Conservation (phyloP, 1,140 invertebrate genomes). For the Neuroterus valhalla region DNA sequence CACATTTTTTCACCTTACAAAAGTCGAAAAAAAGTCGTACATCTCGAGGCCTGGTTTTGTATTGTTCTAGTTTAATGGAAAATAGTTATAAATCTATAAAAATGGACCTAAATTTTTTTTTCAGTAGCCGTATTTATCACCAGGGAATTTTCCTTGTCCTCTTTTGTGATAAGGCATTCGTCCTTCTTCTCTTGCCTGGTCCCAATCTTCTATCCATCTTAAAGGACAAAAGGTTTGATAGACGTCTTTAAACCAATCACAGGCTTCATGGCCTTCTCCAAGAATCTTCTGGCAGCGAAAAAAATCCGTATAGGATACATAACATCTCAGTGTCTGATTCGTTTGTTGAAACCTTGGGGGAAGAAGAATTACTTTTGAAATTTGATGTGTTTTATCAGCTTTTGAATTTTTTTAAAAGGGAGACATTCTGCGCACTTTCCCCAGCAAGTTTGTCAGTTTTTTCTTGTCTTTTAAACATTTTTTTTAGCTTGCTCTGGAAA, state of each 20-base stretch:
- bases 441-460: too few relatives aligned
- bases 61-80: too few relatives aligned
- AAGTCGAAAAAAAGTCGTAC: too few relatives aligned
- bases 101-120: slow-evolving; percentile 18
- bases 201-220: slow-evolving; percentile 62
- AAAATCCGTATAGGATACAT: slow-evolving; percentile 68
- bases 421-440: too few relatives aligned
- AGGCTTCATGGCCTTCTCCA: slow-evolving; percentile 59
- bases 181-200: slow-evolving; percentile 51
- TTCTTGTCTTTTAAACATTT: too few relatives aligned
- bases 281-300: slow-evolving; percentile 66
- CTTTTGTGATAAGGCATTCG: slow-evolving; percentile 56
- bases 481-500: too few relatives aligned
- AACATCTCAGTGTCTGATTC: slow-evolving; percentile 68
- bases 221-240: slow-evolving; percentile 62
- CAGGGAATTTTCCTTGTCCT: slow-evolving; percentile 52
- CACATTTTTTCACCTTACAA: too few relatives aligned
- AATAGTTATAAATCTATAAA: neutral
- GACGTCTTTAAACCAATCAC: slow-evolving; percentile 65
- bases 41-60: too few relatives aligned
- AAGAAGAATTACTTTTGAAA: slow-evolving; percentile 21
- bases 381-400: slow-evolving; percentile 1
- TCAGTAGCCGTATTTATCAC: slow-evolving; percentile 52
- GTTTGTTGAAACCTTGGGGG: slow-evolving; percentile 70
- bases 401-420: slow-evolving; percentile 6